Percentiles rank a stretch among this genome's conserved stretches.
Evolutionary conservation across 2,888 invertebrate genomes (phyloP).

Genomic region (Latrodectus elegans): DNA sequence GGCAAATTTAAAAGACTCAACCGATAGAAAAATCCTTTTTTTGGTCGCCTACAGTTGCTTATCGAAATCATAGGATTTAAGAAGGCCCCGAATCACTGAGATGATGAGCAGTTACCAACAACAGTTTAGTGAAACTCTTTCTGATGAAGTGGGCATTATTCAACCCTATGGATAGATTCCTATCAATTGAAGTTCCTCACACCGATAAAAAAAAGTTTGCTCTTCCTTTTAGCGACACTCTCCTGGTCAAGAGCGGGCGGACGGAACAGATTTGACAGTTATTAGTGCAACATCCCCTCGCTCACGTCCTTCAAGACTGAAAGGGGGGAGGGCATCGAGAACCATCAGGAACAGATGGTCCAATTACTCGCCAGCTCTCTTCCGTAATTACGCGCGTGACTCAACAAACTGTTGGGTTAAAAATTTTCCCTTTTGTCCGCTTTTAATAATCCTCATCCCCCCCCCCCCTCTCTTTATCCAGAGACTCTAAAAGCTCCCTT

Average conservation of each 20-base stretch:
- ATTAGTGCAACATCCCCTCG: not conserved
- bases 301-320: not conserved
- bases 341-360: slow-evolving; percentile 41
- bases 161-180: too few relatives aligned
- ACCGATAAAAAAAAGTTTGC: too few relatives aligned
- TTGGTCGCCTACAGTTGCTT: too few relatives aligned
- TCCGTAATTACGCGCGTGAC: slow-evolving; percentile 42
- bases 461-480: too few relatives aligned
- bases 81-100: too few relatives aligned
- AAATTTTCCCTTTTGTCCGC: not conserved
- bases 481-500: not conserved
- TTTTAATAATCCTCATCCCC: slow-evolving; percentile 32
- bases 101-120: too few relatives aligned
- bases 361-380: slow-evolving; percentile 31
- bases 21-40: too few relatives aligned
- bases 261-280: slow-evolving; percentile 3
- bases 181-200: too few relatives aligned
- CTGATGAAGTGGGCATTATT: too few relatives aligned
- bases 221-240: not conserved
- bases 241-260: slow-evolving; percentile 12
- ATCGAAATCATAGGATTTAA: too few relatives aligned
- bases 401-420: slow-evolving; percentile 17
- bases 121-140: too few relatives aligned
- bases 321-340: not conserved
- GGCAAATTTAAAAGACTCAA: too few relatives aligned